Conservation (phyloP, 2,888 invertebrate genomes). For the Thera obeliscata region DNA sequence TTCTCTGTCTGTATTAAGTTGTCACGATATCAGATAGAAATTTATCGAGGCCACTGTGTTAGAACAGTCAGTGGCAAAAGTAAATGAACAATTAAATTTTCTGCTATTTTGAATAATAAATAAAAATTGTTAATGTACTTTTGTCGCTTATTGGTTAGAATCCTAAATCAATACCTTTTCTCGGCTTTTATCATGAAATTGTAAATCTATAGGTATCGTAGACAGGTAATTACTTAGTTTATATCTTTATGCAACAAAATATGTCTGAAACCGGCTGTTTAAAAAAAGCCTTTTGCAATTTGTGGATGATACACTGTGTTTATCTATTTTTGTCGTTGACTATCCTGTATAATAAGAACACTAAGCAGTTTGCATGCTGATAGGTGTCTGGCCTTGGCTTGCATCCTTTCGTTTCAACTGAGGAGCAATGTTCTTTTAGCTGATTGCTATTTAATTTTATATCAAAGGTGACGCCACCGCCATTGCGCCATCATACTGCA, state of each 20-base stretch:
- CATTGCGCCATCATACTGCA: too few species aligned
- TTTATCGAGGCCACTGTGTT: constrained; percentile 24
- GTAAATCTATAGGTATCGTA: too few species aligned
- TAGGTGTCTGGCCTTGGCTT: constrained; percentile 37
- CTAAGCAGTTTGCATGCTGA: constrained; percentile 34
- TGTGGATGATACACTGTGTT: not conserved
- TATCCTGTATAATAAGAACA: constrained; percentile 26
- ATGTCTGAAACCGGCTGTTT: too few species aligned
- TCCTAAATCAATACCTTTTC: too few species aligned
- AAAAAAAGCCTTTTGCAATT: too few species aligned
- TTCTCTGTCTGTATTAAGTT: constrained; percentile 5
- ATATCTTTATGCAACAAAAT: too few species aligned
- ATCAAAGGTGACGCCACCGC: too few species aligned
- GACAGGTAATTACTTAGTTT: too few species aligned
- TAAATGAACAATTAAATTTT: not conserved
- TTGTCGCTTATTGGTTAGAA: not conserved
- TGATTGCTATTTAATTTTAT: too few species aligned
- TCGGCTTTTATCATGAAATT: too few species aligned
- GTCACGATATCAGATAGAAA: constrained; percentile 22
- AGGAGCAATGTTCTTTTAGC: not conserved
- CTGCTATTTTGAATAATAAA: too few species aligned
- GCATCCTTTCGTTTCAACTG: constrained; percentile 3
- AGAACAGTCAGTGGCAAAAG: not conserved
- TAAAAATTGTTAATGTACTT: not conserved
- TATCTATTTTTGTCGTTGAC: not conserved